Conservation (phyloP, 92 coral and sea anemone genomes). For the Epizoanthus scotinus region DNA sequence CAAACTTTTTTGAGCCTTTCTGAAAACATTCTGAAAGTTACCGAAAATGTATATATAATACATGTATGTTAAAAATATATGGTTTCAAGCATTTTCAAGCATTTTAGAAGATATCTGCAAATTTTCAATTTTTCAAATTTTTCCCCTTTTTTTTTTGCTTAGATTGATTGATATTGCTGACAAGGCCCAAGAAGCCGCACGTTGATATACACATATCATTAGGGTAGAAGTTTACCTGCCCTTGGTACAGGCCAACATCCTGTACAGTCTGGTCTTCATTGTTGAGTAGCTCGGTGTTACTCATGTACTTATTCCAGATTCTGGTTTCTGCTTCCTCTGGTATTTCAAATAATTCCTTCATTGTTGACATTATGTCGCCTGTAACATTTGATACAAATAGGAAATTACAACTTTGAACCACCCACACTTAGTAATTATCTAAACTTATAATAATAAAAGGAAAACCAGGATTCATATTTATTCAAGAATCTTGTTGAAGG, state of each 20-base stretch:
- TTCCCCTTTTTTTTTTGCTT: background rate
- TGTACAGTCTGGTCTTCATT: conserved; percentile 84
- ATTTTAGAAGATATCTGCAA: no score
- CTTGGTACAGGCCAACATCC: conserved; percentile 92
- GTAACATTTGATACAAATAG: background rate
- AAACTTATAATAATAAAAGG: no score
- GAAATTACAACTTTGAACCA: background rate
- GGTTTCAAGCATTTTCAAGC: no score
- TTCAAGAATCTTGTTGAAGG: no score
- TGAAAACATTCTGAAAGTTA: no score
- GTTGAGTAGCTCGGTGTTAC: conserved; percentile 81
- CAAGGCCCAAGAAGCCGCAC: background rate
- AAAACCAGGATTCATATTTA: no score
- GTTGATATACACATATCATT: background rate
- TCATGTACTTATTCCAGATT: conserved; percentile 96
- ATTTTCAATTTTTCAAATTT: no score
- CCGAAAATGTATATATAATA: no score
- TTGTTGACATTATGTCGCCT: conserved; percentile 75
- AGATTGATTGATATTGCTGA: background rate
- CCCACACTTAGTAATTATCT: background rate
- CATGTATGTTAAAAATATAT: no score
- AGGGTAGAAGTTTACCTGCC: conserved; percentile 69
- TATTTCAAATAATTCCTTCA: conserved; percentile 76
- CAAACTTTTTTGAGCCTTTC: no score
- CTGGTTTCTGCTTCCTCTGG: conserved; percentile 88